Conservation (phyloP, 2,888 invertebrate species). For the Thumatha senex region DNA sequence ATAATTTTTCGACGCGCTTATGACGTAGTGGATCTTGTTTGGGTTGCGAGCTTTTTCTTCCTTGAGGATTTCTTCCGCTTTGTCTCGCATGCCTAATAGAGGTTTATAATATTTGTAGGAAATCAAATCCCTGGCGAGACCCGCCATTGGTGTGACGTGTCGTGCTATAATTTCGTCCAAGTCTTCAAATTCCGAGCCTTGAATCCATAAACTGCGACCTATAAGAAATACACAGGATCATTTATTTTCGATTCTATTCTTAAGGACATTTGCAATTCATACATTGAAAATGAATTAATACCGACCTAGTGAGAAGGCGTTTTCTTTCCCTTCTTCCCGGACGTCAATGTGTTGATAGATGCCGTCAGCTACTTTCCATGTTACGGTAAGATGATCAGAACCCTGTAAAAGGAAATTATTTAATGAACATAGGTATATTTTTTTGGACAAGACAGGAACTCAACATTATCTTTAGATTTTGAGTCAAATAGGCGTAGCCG, state of each 20-base stretch:
- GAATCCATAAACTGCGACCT: constrained; percentile 90
- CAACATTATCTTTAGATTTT: background rate
- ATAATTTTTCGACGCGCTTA: constrained; percentile 92
- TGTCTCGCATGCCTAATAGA: constrained; percentile 91
- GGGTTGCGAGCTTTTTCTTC: constrained; percentile 95
- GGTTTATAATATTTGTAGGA: constrained; percentile 95
- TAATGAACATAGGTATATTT: background rate
- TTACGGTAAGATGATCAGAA: constrained; percentile 97
- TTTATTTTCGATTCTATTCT: background rate
- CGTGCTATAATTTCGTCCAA: constrained; percentile 99
- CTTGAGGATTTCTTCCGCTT: constrained; percentile 93
- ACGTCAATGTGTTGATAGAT: constrained; percentile 99
- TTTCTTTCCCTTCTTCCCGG: constrained; percentile 97
- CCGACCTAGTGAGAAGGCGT: constrained; percentile 96
- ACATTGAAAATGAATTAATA: constrained; percentile 6
- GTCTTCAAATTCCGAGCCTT: constrained; percentile 97
- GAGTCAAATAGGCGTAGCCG: no score
- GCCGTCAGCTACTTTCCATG: constrained; percentile 98
- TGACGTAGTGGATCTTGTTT: constrained; percentile 94
- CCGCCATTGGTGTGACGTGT: constrained; percentile 98
- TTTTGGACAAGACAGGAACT: background rate
- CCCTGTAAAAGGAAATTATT: constrained; percentile 78
- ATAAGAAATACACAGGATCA: background rate
- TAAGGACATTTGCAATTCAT: background rate
- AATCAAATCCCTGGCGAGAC: constrained; percentile 94